These are phyloP conservation scores for Neelides sp. DNA, from an alignment of 1,140 invertebrate species.

Conservation along the genomic window DNA sequence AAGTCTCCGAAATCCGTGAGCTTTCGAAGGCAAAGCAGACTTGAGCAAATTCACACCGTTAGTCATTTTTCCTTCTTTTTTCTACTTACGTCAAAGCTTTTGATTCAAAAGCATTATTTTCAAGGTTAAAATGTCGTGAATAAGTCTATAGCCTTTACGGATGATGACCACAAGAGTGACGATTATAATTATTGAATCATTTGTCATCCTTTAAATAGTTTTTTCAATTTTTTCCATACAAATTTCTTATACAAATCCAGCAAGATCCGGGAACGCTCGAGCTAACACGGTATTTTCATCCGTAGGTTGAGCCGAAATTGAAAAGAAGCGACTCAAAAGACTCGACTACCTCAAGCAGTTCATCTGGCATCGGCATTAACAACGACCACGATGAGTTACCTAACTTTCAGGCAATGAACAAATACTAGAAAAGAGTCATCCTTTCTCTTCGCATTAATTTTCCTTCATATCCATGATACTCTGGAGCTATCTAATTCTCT, in stretches of 20 bases:
- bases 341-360: constrained; percentile 16
- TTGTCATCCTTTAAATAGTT: too few species aligned
- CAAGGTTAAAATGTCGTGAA: too few species aligned
- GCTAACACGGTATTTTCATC: neutral
- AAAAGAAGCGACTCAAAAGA: constrained; percentile 23
- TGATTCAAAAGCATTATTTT: too few species aligned
- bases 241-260: constrained; percentile 3
- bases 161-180: too few species aligned
- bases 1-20: constrained; percentile 30
- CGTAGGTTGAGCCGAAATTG: constrained; percentile 17
- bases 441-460: too few species aligned
- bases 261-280: neutral
- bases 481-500: too few species aligned
- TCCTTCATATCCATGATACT: too few species aligned
- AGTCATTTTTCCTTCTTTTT: too few species aligned
- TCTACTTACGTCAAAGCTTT: too few species aligned
- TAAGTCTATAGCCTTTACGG: too few species aligned
- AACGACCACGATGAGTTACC: constrained; percentile 14
- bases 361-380: constrained; percentile 16
- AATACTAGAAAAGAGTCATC: too few species aligned
- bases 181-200: too few species aligned
- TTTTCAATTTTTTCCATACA: neutral
- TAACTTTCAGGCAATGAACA: constrained; percentile 26
- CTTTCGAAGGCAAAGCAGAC: constrained; percentile 27
- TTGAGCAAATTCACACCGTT: constrained; percentile 15